Conservation (phyloP, 64 coral and sea anemone species). For the Montipora sp. region DNA sequence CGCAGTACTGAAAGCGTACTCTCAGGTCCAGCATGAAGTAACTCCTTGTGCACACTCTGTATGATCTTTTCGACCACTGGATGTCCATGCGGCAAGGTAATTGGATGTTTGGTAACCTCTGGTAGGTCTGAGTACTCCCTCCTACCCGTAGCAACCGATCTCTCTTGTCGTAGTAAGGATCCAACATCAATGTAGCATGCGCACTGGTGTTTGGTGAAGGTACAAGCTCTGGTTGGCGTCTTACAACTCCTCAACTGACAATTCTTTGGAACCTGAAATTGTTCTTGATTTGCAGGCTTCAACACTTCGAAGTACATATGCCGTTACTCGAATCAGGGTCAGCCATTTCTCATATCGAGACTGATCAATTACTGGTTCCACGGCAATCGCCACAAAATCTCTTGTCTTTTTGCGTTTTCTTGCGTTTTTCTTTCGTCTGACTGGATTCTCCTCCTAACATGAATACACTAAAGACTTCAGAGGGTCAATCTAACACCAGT, state of each 20-base stretch:
- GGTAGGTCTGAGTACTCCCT: conserved; percentile 32
- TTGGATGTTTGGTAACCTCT: conserved; percentile 52
- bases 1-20: background rate
- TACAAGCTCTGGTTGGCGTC: conserved; percentile 10
- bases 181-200: background rate
- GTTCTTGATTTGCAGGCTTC: background rate
- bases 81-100: conserved; percentile 38
- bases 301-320: conserved; percentile 11
- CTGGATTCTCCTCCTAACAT: no score
- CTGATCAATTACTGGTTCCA: conserved; percentile 10
- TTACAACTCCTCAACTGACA: conserved; percentile 27
- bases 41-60: conserved; percentile 3
- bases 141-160: conserved; percentile 19
- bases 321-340: conserved; percentile 29
- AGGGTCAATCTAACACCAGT: no score
- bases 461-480: no score
- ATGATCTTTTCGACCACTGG: conserved; percentile 38
- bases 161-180: background rate
- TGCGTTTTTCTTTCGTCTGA: no score
- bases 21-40: conserved; percentile 45
- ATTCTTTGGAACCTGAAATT: background rate
- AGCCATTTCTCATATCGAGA: conserved; percentile 10
- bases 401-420: background rate
- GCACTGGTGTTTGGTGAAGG: no score
- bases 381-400: background rate